phyloP scores from a whole-genome alignment of 1,140 invertebrate species.

The Ceratosolen solmsi region DNA sequence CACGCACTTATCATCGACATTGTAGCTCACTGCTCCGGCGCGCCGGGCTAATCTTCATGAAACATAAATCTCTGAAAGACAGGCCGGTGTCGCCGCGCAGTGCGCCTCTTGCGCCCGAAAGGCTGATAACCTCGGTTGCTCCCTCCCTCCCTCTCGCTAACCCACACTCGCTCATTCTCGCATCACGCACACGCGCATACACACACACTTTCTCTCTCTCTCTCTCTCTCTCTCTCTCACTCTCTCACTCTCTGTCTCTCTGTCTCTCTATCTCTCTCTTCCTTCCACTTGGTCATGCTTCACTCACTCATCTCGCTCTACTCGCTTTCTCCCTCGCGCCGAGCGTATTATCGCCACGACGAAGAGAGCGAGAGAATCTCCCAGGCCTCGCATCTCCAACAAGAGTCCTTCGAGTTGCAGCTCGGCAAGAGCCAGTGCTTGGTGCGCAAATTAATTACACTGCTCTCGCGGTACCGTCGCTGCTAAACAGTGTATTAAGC shows the following conservation, averaged over 20 bases:
- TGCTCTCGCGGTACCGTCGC: neutral
- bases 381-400: neutral
- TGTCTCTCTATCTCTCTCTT: neutral
- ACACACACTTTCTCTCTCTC: too few species aligned
- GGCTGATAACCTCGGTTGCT: conserved; percentile 21
- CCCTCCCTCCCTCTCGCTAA: neutral
- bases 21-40: conserved; percentile 22
- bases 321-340: neutral
- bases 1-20: conserved; percentile 34
- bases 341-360: conserved; percentile 3
- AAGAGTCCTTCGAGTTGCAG: conserved; percentile 10
- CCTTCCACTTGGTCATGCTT: too few species aligned
- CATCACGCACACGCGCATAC: too few species aligned
- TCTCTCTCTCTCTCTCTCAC: too few species aligned
- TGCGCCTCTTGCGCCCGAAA: neutral
- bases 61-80: conserved; percentile 47
- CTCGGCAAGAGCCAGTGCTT: neutral
- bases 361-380: neutral
- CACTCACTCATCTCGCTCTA: too few species aligned
- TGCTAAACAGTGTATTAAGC: conserved; percentile 13
- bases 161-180: neutral
- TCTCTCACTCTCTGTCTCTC: neutral
- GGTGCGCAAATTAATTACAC: conserved; percentile 45
- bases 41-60: conserved; percentile 28
- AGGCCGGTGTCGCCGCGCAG: conserved; percentile 26